These are phyloP conservation scores for Girardia tigrina DNA, from an alignment of 2,888 invertebrate species.

Conservation along the genomic window DNA sequence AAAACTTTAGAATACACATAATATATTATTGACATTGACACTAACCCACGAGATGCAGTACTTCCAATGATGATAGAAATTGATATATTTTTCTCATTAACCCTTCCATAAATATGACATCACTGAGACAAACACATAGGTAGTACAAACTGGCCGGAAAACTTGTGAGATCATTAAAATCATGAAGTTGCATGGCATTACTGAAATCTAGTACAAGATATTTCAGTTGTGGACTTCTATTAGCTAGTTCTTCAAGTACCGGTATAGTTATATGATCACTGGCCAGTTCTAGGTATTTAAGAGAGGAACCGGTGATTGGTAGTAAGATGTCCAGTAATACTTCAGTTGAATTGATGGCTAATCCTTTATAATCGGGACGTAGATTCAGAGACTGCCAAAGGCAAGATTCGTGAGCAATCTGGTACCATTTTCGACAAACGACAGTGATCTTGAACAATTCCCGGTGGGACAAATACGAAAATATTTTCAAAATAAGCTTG, in stretches of 20 bases:
- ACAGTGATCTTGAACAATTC: conserved; percentile 81
- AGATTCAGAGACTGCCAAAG: conserved; percentile 90
- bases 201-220: conserved; percentile 85
- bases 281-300: conserved; percentile 67
- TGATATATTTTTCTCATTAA: conserved; percentile 99
- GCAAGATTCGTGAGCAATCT: conserved; percentile 80
- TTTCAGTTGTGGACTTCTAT: conserved; percentile 55
- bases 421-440: conserved; percentile 87
- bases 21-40: too few species aligned
- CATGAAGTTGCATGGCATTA: conserved; percentile 75
- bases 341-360: conserved; percentile 58
- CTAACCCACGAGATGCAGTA: conserved; percentile 80
- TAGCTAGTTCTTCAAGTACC: conserved; percentile 84
- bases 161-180: conserved; percentile 94
- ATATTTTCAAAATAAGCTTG: conserved; percentile 80
- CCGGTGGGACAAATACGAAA: conserved; percentile 77
- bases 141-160: conserved; percentile 91
- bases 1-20: too few species aligned
- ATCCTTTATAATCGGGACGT: conserved; percentile 83
- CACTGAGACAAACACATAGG: conserved; percentile 86
- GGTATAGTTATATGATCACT: conserved; percentile 90
- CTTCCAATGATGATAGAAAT: conserved; percentile 91
- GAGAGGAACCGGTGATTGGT: conserved; percentile 42
- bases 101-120: conserved; percentile 99
- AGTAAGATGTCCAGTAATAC: conserved; percentile 39